phyloP scores from a whole-genome alignment of 2,888 invertebrate genomes.

The Diplazon laetatorius region DNA sequence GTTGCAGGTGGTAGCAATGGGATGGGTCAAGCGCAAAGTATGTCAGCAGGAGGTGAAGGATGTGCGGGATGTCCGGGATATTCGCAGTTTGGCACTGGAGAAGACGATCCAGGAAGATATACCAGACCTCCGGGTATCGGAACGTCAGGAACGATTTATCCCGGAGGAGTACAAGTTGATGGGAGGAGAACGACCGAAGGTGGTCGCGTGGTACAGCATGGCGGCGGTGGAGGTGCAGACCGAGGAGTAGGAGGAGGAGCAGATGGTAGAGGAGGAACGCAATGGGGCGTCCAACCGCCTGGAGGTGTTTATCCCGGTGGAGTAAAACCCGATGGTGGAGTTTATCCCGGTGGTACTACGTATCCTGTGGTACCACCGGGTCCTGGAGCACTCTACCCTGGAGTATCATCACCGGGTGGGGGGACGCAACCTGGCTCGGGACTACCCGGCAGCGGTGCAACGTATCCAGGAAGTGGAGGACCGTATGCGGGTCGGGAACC shows the following conservation, averaged over 20 bases:
- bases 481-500: conserved; percentile 6
- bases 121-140: conserved; percentile 55
- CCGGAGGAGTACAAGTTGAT: conserved; percentile 33
- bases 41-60: conserved; percentile 87
- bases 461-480: conserved; percentile 59
- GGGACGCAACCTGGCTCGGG: conserved; percentile 46
- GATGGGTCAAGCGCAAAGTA: conserved; percentile 95
- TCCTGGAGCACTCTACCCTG: conserved; percentile 26
- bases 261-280: conserved; percentile 44
- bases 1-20: conserved; percentile 90
- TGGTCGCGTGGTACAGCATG: conserved; percentile 37
- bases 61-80: conserved; percentile 87
- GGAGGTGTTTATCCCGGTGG: conserved; percentile 56
- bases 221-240: conserved; percentile 2
- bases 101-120: conserved; percentile 45
- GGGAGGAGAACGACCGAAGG: conserved; percentile 23
- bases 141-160: conserved; percentile 61
- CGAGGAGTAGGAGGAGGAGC: conserved; percentile 32
- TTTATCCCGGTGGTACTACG: conserved; percentile 49
- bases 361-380: conserved; percentile 55
- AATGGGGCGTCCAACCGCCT: background rate
- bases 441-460: conserved; percentile 60
- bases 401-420: conserved; percentile 22
- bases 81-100: conserved; percentile 37
- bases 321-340: conserved; percentile 40